Evolutionary conservation across 1,140 invertebrate genomes (phyloP).

Genomic region (Bombus confusus): DNA sequence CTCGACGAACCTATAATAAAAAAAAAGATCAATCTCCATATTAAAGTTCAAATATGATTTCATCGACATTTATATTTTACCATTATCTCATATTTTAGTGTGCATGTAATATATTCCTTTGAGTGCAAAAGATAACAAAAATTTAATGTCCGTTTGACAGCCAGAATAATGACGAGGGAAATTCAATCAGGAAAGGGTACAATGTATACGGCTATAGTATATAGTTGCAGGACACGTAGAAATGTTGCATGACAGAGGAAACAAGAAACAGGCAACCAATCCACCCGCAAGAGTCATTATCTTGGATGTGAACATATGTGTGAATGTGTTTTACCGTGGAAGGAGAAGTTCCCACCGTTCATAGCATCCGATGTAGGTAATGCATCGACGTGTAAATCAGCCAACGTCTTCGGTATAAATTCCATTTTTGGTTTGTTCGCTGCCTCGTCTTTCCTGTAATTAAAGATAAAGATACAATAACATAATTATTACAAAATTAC

Average conservation of each 20-base stretch:
- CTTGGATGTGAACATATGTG: constrained; percentile 59
- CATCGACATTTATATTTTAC: background rate
- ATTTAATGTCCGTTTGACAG: background rate
- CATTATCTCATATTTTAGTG: background rate
- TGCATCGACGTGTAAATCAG: constrained; percentile 92
- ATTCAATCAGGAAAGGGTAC: constrained; percentile 2
- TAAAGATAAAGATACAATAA: background rate
- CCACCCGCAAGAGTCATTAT: constrained; percentile 63
- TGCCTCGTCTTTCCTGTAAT: constrained; percentile 93
- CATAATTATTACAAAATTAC: background rate
- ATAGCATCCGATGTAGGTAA: constrained; percentile 75
- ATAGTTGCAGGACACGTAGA: constrained; percentile 55
- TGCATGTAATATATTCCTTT: background rate
- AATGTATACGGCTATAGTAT: constrained; percentile 35
- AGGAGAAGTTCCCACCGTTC: constrained; percentile 83
- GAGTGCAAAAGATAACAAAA: background rate
- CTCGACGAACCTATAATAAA: no score
- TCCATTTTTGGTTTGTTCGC: constrained; percentile 93
- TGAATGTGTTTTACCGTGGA: constrained; percentile 79
- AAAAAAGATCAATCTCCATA: background rate
- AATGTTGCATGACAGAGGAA: constrained; percentile 63
- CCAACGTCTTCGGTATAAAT: constrained; percentile 95
- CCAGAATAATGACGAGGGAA: background rate
- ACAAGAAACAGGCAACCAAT: constrained; percentile 74
- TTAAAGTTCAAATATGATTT: background rate